A percentile compares a stretch with the other conserved stretches of the same genome.
phyloP scores from a whole-genome alignment of 1,140 invertebrate species.

The Euschistus heros region DNA sequence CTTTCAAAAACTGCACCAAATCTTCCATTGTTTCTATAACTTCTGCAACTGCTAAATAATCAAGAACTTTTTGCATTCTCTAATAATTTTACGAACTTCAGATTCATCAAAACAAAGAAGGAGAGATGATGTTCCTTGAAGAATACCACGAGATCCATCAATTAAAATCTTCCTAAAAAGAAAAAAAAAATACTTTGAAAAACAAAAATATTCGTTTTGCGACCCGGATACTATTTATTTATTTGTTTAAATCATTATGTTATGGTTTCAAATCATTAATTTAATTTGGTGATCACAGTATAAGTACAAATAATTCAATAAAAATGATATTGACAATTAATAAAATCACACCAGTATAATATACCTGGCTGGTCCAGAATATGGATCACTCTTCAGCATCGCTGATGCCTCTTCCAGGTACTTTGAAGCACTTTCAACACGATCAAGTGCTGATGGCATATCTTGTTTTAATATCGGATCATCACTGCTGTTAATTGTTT shows the following conservation, averaged over 20 bases:
- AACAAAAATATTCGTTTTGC: neutral
- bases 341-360: neutral
- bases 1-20: slow-evolving; percentile 92
- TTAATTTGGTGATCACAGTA: no score
- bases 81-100: slow-evolving; percentile 97
- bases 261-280: neutral
- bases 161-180: slow-evolving; percentile 74
- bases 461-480: slow-evolving; percentile 93
- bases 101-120: slow-evolving; percentile 97
- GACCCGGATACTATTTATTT: neutral
- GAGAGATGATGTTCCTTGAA: slow-evolving; percentile 94
- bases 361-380: slow-evolving; percentile 81
- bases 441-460: slow-evolving; percentile 87
- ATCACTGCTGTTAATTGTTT: slow-evolving; percentile 95
- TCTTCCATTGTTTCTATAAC: slow-evolving; percentile 98
- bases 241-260: neutral
- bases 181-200: neutral
- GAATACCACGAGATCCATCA: slow-evolving; percentile 85
- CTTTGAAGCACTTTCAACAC: slow-evolving; percentile 88
- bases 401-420: slow-evolving; percentile 92
- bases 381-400: slow-evolving; percentile 91
- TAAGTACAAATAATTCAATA: no score
- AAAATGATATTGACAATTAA: neutral
- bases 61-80: slow-evolving; percentile 93
- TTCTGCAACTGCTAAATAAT: slow-evolving; percentile 96